Evolutionary conservation across 2,797 vertebrate genomes (phyloP).

Genomic region (Adrianichthys oophorus): DNA sequence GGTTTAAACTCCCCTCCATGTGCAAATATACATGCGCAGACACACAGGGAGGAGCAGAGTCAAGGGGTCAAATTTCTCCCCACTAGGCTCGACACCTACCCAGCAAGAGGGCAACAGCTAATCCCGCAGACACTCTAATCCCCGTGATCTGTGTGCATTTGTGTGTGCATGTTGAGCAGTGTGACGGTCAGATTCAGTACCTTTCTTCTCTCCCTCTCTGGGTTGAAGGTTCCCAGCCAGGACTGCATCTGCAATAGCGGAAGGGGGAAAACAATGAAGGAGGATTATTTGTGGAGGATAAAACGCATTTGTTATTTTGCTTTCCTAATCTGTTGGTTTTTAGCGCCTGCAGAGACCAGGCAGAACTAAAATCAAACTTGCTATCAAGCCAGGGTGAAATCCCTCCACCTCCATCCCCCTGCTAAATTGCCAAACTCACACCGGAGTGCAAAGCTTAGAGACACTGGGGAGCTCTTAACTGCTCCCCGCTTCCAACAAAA

Average conservation of each 20-base stretch:
- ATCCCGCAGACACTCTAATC: conserved; percentile 62
- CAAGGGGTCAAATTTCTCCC: conserved; percentile 61
- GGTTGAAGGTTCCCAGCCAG: conserved; percentile 83
- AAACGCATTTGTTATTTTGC: not conserved
- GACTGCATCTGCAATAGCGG: conserved; percentile 79
- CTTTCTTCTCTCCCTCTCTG: conserved; percentile 82
- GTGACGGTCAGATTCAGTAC: conserved; percentile 55
- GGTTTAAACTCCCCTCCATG: conserved; percentile 12
- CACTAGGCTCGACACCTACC: conserved; percentile 54
- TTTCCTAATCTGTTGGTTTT: conserved; percentile 23
- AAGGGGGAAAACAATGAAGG: conserved; percentile 33
- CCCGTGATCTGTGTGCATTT: conserved; percentile 31
- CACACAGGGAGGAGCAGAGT: conserved; percentile 19
- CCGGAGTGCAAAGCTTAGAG: conserved; percentile 31
- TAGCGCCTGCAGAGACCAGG: conserved; percentile 27
- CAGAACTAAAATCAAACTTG: conserved; percentile 31
- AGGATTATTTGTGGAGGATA: not conserved
- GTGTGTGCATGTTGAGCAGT: conserved; percentile 29
- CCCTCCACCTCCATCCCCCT: conserved; percentile 19
- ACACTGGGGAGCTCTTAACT: conserved; percentile 42
- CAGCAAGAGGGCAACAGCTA: conserved; percentile 51
- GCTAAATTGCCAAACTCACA: conserved; percentile 46
- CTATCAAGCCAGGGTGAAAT: conserved; percentile 22
- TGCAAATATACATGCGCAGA: conserved; percentile 15
- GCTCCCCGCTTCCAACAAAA: conserved; percentile 34